Evolutionary conservation across 2,113 vertebrate genomes (phyloP).

Genomic region (Motacilla tschutschensis): DNA sequence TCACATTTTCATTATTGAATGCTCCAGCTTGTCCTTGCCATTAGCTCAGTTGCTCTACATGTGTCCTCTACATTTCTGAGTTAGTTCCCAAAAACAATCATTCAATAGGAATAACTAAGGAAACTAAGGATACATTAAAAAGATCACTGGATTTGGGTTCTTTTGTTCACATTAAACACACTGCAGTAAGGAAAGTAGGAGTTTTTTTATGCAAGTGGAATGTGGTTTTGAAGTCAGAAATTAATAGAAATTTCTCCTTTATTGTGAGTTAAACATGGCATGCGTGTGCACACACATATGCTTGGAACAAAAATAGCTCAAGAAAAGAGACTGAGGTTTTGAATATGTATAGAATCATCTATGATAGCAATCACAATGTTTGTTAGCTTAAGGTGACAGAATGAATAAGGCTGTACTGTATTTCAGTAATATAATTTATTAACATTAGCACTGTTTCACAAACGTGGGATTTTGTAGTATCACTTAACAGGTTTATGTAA

Average conservation of each 20-base stretch:
- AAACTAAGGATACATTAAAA: neutral
- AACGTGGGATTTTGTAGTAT: neutral
- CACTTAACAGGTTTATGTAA: neutral
- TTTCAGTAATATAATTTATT: neutral
- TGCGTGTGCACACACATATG: fast-evolving
- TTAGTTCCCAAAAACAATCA: neutral
- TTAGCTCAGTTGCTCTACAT: neutral
- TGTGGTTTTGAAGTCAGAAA: neutral
- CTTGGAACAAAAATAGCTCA: neutral
- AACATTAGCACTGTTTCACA: neutral
- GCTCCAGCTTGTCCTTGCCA: neutral
- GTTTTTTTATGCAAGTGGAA: neutral
- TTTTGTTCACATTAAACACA: neutral
- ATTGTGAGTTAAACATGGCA: neutral
- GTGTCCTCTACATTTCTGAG: neutral
- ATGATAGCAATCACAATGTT: neutral
- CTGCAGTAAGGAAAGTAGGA: neutral
- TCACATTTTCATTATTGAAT: neutral
- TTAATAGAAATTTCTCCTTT: neutral
- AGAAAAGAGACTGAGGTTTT: neutral
- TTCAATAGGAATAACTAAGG: neutral
- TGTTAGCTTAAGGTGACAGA: neutral
- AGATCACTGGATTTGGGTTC: neutral
- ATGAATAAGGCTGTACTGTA: neutral
- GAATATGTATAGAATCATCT: neutral